Evolutionary conservation across 2,888 invertebrate species (phyloP), one percentile per base, ranked within the genome.

Genomic region (Melanostoma scalare): DNA sequence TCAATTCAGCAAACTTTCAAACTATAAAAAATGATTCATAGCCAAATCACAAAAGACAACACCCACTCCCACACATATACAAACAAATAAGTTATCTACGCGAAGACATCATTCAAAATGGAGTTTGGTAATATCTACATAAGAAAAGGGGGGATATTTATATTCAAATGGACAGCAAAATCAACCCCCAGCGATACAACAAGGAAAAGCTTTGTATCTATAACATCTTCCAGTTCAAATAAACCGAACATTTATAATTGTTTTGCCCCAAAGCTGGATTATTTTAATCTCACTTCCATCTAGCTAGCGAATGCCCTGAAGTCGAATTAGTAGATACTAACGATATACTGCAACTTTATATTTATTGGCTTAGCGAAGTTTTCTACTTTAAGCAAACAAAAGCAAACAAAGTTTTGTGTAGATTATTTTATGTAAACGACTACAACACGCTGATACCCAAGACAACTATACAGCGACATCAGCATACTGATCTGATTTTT

Each of bases 11-110:
- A 8, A 78, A 82, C 78, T 35, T 78, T 78, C 69, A 8, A 2
- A 58, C 52, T 56, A 73, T 58, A 78, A 78, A 78, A 60, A 73
- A 78, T 78, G 73, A 82, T 74, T 78, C 74, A 82, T 82, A 50
- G 42, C 50, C 55, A 65, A 63, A 63, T 72, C 72, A 46, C 42
- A 79, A 8, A 53, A 42, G 10, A 53, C 67, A 44, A 44, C 35
- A 58, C 6, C 61, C 61, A 72, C 0, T 10, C 20, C 5, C 36
- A 58, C 50, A 63, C n/a, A 61, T 63, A 63, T 63, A 38, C 63
- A 50, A 63, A 63, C 31, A 36, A 42, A 46, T 35, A 8, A 35
- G 20, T 46, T 20, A 20, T 20, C 35, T 5, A 35, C 46, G 6
- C 10, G 6, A 61, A 61, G 36, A 48, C 35, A 61, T 61, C 61